Percentiles rank a stretch among this genome's conserved stretches.
phyloP scores from a whole-genome alignment of 2,888 invertebrate species.

The Allophyes oxyacanthae region DNA sequence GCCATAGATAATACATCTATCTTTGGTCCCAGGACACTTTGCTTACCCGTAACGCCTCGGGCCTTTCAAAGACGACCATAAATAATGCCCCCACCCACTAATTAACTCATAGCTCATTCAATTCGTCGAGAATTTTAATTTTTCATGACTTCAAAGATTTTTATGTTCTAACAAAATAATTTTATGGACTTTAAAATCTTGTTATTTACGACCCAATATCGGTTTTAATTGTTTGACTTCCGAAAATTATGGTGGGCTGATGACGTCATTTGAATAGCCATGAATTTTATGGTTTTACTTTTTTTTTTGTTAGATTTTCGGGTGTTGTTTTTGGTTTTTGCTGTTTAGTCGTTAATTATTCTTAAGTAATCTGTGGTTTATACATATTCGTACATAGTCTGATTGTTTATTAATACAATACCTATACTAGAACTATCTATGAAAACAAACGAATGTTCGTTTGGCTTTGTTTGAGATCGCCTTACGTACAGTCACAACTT shows the following conservation, averaged over 20 bases:
- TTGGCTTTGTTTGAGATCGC: too few relatives aligned
- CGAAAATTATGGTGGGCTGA: conserved; percentile 20
- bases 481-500: too few relatives aligned
- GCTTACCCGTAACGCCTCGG: conserved; percentile 51
- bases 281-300: conserved; percentile 3
- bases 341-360: too few relatives aligned
- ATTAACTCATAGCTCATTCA: conserved; percentile 71
- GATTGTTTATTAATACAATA: too few relatives aligned
- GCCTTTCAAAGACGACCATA: conserved; percentile 62
- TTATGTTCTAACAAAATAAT: conserved; percentile 35
- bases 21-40: conserved; percentile 42
- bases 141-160: conserved; percentile 66
- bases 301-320: not conserved
- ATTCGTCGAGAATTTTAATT: conserved; percentile 55
- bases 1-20: conserved; percentile 47
- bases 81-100: conserved; percentile 68
- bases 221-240: conserved; percentile 43
- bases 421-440: too few relatives aligned
- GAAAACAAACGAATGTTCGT: too few relatives aligned
- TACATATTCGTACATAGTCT: too few relatives aligned
- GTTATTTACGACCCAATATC: conserved; percentile 47
- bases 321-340: too few relatives aligned
- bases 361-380: too few relatives aligned
- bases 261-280: conserved; percentile 22
- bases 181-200: conserved; percentile 42